Evolutionary conservation across 2,888 invertebrate species (phyloP).

Genomic region (Diabrotica balteata): DNA sequence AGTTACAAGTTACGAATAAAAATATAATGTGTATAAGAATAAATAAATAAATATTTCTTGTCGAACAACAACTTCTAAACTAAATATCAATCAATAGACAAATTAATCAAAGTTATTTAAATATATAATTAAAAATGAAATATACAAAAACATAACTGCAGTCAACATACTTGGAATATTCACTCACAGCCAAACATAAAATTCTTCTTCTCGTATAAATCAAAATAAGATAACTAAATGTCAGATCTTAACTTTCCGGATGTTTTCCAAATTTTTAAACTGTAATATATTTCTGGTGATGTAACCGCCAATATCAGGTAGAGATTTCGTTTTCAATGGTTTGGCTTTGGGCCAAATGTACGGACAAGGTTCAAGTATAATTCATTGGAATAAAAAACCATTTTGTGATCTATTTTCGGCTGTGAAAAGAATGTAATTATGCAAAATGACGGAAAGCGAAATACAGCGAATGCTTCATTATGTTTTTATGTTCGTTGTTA

Average conservation of each 20-base stretch:
- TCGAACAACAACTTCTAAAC: no score
- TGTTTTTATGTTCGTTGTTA: no score
- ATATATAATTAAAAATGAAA: no score
- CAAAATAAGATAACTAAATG: not conserved
- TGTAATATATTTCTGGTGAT: conserved; percentile 22
- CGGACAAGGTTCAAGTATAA: conserved; percentile 24
- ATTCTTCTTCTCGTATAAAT: no score
- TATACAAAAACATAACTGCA: no score
- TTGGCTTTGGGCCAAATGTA: conserved; percentile 20
- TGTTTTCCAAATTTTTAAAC: conserved; percentile 20
- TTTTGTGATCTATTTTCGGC: conserved; percentile 8
- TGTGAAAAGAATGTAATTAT: conserved; percentile 6
- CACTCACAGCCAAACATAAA: no score
- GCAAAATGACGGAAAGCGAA: conserved; percentile 6
- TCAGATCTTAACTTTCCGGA: conserved; percentile 8
- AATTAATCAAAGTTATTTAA: no score
- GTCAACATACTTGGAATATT: no score
- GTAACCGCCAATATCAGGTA: conserved; percentile 25
- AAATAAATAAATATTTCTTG: no score
- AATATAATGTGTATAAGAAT: no score
- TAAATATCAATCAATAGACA: no score
- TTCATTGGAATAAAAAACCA: conserved; percentile 12
- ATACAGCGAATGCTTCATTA: not conserved
- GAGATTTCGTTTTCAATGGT: conserved; percentile 28
- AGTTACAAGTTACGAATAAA: no score